Base-by-base conservation (phyloP, 2,797 vertebrate genomes). In the Acanthornis magna region DNA sequence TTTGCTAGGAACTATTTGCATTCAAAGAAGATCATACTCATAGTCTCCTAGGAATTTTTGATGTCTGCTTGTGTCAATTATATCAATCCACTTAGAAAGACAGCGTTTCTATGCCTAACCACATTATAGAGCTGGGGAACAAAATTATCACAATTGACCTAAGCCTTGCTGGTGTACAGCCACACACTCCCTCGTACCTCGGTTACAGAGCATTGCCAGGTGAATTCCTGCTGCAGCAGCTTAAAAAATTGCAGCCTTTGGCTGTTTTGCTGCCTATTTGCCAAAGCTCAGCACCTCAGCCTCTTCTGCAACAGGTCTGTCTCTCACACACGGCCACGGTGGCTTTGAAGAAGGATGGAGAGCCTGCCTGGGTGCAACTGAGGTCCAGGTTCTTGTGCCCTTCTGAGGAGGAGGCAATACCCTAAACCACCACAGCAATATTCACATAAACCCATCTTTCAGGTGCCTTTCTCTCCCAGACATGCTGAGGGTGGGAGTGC, bases 41-140 rank as follows among this genome's bases (percentile, higher is more conserved):
- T 58, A 38, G 73, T 88, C 76, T 88, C 82, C 50, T 16, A 54
- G 91, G 76, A 78, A 85, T 66, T 91, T 88, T 50, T 96, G 85
- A 87, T 93, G 77, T 67, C 90, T 82, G 48, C 29, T 91, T 60
- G 48, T 85, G 83, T 76, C 88, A 79, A 57, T 94, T 93, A 29
- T 27, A 85, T 61, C 90, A 91, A 91, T 65, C 68, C 73, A 85
- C 72, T 91, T 81, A 65, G 34, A 82, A 57, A 82, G 54, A 60
- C 26, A 60, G 50, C 16, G 77, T 78, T 93, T 55, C 73, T 89
- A 3, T 34, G 65, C 42, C 75, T 45, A 16, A n/a, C 65, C 38
- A 51, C 54, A 11, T 83, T 54, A 67, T 34, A 74, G 66, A 89
- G 38, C 58, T 58, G 43, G 68, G 50, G 19, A 78, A 62, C 16